Evolutionary conservation across 2,888 invertebrate species (phyloP), one percentile per base, ranked within the genome.

Genomic region (Gymnosoma rotundatum): DNA sequence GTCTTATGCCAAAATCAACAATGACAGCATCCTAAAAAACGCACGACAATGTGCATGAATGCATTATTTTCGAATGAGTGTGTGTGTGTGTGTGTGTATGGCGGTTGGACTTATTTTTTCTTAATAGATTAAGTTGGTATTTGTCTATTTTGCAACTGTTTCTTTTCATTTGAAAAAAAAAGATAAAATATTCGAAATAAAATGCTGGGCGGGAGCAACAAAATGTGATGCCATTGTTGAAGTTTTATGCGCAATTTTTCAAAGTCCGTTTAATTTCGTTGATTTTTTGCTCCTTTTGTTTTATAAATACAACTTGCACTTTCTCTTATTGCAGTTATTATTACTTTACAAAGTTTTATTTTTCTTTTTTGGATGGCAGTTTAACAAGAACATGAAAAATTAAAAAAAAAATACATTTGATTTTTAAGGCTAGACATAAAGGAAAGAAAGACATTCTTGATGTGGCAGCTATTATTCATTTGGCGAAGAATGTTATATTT

Each of bases 311-410:
- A 70, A 80, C 80, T 81, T 84, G 80, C 80, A 84, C 73, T 84
- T 84, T 84, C 73, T 80, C 83, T 84, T 84, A 73, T 84, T 84
- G 83, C 83, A 84, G 48, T 74, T 70, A 18, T 64, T 36, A 76
- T 25, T 78, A 56, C n/a, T 64, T 78, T 48, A 14, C 7, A 12
- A 36, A 9, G 78, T 61, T 79, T 75, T 72, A 52, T 70, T 72
- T 80, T 72, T 52, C 12, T 78, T 69, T 61, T 50, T 12, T 9
- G 12, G 7, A 14, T 8, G 66, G 18, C 50, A 52, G 18, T 20
- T 18, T 9, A 52, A 52, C 20, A 52, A 52, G 18, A 52, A 20
- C 5, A 52, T 16, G 3, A 1, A 20, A 20, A 52, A 18, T 52
- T 18, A 42, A 42, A 42, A 12, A 12, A 12, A 42, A 42, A 42